Conservation (phyloP, 2,888 invertebrate genomes). For the Orgyia antiqua region DNA sequence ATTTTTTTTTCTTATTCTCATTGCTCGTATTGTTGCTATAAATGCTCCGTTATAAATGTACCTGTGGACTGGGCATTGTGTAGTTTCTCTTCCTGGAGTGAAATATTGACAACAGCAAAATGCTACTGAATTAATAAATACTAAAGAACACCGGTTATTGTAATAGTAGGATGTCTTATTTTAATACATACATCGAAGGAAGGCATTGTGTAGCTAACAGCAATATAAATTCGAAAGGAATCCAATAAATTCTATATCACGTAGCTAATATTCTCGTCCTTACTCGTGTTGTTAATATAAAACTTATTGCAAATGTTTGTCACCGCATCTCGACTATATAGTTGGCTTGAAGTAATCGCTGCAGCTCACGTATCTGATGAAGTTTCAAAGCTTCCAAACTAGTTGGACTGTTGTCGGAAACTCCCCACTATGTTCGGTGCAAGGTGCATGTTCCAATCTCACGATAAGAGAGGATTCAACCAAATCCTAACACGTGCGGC, state of each 20-base stretch:
- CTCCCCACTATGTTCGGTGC: conserved; percentile 56
- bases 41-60: no score
- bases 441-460: conserved; percentile 62
- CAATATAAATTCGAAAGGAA: not conserved
- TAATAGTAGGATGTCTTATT: no score
- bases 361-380: conserved; percentile 70
- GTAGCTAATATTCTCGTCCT: conserved; percentile 3
- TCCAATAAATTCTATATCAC: not conserved
- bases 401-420: conserved; percentile 69
- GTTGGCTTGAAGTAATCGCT: conserved; percentile 56
- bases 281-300: conserved; percentile 16
- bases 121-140: no score
- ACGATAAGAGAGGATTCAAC: conserved; percentile 61
- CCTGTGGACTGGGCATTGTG: no score
- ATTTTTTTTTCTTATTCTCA: no score
- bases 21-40: no score
- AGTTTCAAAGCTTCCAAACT: conserved; percentile 73
- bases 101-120: no score
- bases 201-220: no score
- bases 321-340: conserved; percentile 19
- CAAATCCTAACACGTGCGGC: conserved; percentile 58
- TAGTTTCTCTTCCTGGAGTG: no score
- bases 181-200: no score
- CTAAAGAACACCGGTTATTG: no score
- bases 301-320: conserved; percentile 35